Percentiles rank a stretch among this genome's conserved stretches.
These are phyloP conservation scores for Ceratotherium simum DNA, from an alignment of 2,113 vertebrate genomes.

Conservation along the genomic window DNA sequence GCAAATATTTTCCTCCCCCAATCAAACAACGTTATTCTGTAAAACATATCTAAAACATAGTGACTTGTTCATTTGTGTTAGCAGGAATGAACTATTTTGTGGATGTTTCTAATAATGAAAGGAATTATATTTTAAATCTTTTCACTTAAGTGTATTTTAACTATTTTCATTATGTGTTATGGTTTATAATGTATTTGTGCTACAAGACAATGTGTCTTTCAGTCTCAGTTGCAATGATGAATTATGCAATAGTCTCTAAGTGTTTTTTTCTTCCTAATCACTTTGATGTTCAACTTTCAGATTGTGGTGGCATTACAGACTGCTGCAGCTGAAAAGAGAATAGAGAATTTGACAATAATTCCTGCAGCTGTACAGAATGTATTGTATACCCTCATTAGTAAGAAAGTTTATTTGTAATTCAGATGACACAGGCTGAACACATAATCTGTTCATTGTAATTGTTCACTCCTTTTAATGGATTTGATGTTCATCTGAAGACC, in stretches of 20 bases:
- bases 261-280: slow-evolving; percentile 56
- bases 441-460: neutral
- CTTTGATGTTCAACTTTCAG: slow-evolving; percentile 58
- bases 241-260: slow-evolving; percentile 55
- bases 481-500: neutral
- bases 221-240: slow-evolving; percentile 12
- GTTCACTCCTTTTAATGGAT: neutral
- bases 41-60: neutral
- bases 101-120: slow-evolving; percentile 28
- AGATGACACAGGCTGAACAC: neutral
- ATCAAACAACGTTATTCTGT: neutral
- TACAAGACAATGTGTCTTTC: slow-evolving; percentile 41
- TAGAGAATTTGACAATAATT: slow-evolving; percentile 14
- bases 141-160: slow-evolving; percentile 52
- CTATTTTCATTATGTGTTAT: slow-evolving; percentile 26
- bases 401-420: slow-evolving; percentile 56
- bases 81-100: neutral
- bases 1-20: neutral
- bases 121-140: slow-evolving; percentile 4
- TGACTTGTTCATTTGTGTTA: slow-evolving; percentile 3
- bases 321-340: slow-evolving; percentile 36
- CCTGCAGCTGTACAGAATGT: neutral
- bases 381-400: neutral
- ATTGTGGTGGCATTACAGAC: neutral
- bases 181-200: slow-evolving; percentile 20